phyloP scores from a whole-genome alignment of 1,140 invertebrate species.

The Papilio machaon region DNA sequence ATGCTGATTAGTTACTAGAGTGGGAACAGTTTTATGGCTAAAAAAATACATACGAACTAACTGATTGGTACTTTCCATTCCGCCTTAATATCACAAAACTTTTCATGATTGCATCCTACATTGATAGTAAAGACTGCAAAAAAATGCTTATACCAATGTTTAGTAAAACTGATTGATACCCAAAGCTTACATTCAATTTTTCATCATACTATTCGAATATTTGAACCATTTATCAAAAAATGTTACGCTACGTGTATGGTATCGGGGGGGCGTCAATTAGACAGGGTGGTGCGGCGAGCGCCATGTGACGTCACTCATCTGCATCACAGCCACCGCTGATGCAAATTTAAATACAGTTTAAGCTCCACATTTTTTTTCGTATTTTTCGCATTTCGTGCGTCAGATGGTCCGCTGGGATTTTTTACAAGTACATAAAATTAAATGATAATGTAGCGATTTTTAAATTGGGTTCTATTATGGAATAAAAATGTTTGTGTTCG shows the following conservation, averaged over 20 bases:
- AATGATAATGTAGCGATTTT: neutral
- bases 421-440: constrained; percentile 24
- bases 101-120: too few species aligned
- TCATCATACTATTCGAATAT: constrained; percentile 9
- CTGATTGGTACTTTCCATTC: too few species aligned
- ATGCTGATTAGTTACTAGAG: too few species aligned
- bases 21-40: too few species aligned
- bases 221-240: constrained; percentile 31
- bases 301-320: constrained; percentile 78
- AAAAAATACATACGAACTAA: too few species aligned
- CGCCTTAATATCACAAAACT: too few species aligned
- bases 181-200: neutral
- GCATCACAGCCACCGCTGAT: constrained; percentile 69
- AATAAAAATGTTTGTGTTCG: too few species aligned
- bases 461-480: neutral
- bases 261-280: constrained; percentile 65
- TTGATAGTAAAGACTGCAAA: too few species aligned
- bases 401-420: constrained; percentile 50
- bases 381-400: constrained; percentile 59
- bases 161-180: too few species aligned
- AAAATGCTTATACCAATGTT: too few species aligned
- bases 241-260: neutral
- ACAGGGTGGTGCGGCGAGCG: constrained; percentile 40
- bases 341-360: constrained; percentile 77
- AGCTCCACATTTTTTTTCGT: constrained; percentile 59